Evolutionary conservation across 2,113 vertebrate species (phyloP), one percentile per base, ranked within the genome.

Genomic region (Hypomesus transpacificus): DNA sequence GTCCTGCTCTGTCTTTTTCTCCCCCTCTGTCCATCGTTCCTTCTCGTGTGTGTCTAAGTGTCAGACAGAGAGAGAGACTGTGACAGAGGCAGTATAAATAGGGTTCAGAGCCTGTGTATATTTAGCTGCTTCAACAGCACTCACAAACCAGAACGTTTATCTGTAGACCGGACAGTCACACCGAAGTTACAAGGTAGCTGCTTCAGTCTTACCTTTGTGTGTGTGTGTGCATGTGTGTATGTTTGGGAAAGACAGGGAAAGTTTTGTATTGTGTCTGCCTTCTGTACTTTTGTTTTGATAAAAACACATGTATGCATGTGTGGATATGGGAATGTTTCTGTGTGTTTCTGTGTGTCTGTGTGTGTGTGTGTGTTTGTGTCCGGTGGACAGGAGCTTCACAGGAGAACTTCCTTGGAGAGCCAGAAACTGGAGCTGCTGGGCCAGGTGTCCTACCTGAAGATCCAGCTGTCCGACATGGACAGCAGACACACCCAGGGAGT

Each of bases 371-470:
- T 61, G 57, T 80, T 61, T 17, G 6, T 20, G 59, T 58, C 51
- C 53, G 54, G 79, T 80, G 83, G 85, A 53, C 87, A 98, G 96
- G 97, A 98, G 88, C 86, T 98, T 78, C 85, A 96, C 76, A 96
- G 94, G 83, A 94, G 95, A 74, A 94, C 94, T 26, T 93, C 93
- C 2, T 92, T 98, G 0, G 96, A 98, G 88, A 95, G 90, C 46
- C 96, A 99, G 89, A 98, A 98, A 86, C 88, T 95, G 14, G 94
- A 94, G 91, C 91, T 98, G 73, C 94, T 94, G 93, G 94, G 94
- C 76, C 96, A 99, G 87, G 94, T 98, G 75, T 98, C 96, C 75
- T 93, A 94, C 80, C 88, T 99, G 86, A 98, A 97, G 87, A 90
- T 98, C 67, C 97, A 98, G 72, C 89, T 98, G 78, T 92, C 92